Percentiles rank a stretch among this genome's conserved stretches.
Conservation (phyloP, 2,113 vertebrate species). For the Corythoichthys haematopterus region DNA sequence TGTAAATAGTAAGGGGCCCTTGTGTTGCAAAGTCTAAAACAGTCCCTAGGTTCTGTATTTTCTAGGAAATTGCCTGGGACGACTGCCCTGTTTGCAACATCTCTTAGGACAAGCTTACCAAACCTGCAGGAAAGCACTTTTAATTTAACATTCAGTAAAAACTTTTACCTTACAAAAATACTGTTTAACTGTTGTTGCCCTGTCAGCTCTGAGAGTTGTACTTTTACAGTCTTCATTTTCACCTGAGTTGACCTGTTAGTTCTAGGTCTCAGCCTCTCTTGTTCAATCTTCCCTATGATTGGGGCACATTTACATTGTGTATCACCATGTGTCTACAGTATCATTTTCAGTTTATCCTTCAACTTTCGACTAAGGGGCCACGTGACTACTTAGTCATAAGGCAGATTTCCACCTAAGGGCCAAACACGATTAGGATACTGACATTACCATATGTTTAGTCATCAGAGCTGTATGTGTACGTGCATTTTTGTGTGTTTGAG, state of each 20-base stretch:
- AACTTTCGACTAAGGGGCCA: background rate
- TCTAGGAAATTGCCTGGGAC: no score
- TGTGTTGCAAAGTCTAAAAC: no score
- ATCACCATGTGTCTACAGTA: background rate
- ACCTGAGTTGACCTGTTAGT: background rate
- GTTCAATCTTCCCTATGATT: background rate
- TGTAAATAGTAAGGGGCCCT: no score
- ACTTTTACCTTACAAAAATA: background rate
- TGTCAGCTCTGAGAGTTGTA: background rate
- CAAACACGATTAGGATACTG: conserved; percentile 15
- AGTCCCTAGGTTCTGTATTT: no score
- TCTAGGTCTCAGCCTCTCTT: background rate
- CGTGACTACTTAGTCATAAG: conserved; percentile 6
- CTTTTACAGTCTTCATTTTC: background rate
- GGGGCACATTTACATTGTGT: no score
- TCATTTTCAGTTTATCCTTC: background rate
- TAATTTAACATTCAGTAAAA: background rate
- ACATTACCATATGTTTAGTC: conserved; percentile 30
- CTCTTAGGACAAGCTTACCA: no score
- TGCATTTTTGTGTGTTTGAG: background rate
- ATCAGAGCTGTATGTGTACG: conserved; percentile 4
- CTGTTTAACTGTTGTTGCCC: no score
- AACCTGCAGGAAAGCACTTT: no score
- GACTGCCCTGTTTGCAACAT: no score
- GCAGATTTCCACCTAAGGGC: conserved; percentile 19